These are phyloP conservation scores for Maconellicoccus hirsutus DNA, from an alignment of 1,140 invertebrate genomes.

Conservation along the genomic window DNA sequence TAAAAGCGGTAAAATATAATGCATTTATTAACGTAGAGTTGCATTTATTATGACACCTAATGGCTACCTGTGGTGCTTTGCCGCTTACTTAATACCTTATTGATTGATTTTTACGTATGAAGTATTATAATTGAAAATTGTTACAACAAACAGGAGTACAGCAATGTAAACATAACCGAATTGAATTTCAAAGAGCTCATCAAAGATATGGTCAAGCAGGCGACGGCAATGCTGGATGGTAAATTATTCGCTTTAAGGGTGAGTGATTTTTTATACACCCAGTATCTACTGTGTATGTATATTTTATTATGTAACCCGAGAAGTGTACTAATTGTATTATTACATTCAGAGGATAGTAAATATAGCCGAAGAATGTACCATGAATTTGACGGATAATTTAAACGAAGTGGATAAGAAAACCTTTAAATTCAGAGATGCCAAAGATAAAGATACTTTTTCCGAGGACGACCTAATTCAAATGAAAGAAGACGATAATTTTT, in stretches of 20 bases:
- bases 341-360: constrained; percentile 25
- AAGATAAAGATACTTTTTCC: not conserved
- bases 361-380: constrained; percentile 21
- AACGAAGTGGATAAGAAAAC: not conserved
- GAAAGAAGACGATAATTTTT: constrained; percentile 61
- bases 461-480: constrained; percentile 22
- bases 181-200: not conserved
- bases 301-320: not conserved
- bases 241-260: not conserved
- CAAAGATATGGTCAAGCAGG: not conserved
- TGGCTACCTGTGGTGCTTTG: too few relatives aligned
- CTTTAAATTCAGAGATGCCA: not conserved
- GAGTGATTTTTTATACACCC: not conserved
- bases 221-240: not conserved
- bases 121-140: too few relatives aligned
- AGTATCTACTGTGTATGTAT: not conserved
- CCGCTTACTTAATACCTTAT: too few relatives aligned
- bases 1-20: constrained; percentile 17
- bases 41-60: too few relatives aligned
- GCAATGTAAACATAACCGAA: not conserved
- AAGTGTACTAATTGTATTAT: too few relatives aligned
- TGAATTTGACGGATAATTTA: constrained; percentile 25
- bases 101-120: too few relatives aligned
- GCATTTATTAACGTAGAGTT: too few relatives aligned
- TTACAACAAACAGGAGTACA: not conserved